These are phyloP conservation scores for Eupeodes luniger DNA, from an alignment of 2,888 invertebrate species.

Conservation along the genomic window DNA sequence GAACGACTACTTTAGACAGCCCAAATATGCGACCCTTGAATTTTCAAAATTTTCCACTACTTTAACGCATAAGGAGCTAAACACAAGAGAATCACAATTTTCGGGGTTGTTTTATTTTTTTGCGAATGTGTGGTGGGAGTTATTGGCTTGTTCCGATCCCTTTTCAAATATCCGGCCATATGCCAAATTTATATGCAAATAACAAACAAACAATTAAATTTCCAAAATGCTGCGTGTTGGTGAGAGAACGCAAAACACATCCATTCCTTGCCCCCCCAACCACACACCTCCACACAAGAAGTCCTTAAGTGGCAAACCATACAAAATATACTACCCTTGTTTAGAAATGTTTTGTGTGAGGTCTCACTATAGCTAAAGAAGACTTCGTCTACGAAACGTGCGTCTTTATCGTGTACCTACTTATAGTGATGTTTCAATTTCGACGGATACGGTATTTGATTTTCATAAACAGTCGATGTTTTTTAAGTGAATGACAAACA, in stretches of 20 bases:
- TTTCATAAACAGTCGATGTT: slow-evolving; percentile 32
- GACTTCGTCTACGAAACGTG: background rate
- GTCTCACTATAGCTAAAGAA: background rate
- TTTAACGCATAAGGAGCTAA: slow-evolving; percentile 60
- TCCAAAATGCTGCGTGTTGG: slow-evolving; percentile 73
- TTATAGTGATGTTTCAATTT: slow-evolving; percentile 36
- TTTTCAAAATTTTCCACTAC: slow-evolving; percentile 60
- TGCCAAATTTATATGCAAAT: slow-evolving; percentile 83
- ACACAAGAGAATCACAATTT: slow-evolving; percentile 27
- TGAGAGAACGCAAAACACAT: background rate
- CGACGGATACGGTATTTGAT: slow-evolving; percentile 34
- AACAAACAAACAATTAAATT: slow-evolving; percentile 82
- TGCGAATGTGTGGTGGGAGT: slow-evolving; percentile 11
- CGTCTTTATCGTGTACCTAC: background rate
- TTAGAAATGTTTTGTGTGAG: background rate
- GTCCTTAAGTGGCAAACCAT: background rate
- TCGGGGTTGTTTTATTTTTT: slow-evolving; percentile 21
- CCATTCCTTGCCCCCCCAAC: background rate
- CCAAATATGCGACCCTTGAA: slow-evolving; percentile 8
- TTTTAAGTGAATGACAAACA: slow-evolving; percentile 58
- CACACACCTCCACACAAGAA: background rate
- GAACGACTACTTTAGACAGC: background rate
- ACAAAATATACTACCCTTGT: slow-evolving; percentile 30
- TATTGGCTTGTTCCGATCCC: slow-evolving; percentile 54
- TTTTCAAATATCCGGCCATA: slow-evolving; percentile 78